A percentile compares a stretch with the other conserved stretches of the same genome.
Conservation (phyloP, 2,797 vertebrate genomes). For the Peromyscus aztecus region DNA sequence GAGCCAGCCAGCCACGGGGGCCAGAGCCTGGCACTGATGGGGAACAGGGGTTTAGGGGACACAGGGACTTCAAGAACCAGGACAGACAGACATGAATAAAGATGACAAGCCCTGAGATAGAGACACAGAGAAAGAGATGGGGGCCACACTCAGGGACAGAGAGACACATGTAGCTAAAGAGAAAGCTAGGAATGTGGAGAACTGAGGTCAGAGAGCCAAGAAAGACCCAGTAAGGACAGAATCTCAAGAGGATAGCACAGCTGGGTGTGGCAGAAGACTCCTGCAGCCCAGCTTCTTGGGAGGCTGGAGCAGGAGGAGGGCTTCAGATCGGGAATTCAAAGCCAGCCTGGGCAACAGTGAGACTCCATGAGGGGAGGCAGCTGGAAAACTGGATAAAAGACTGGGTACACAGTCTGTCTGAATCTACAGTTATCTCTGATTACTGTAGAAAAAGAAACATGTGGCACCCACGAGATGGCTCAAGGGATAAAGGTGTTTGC, state of each 20-base stretch:
- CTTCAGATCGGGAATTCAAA: not conserved
- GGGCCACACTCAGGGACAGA: not conserved
- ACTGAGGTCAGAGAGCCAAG: not conserved
- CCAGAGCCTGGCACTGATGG: conserved; percentile 70
- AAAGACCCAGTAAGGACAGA: not conserved
- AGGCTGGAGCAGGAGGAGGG: not conserved
- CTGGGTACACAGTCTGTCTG: not conserved
- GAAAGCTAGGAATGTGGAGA: not conserved
- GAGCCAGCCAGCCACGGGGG: conserved; percentile 83
- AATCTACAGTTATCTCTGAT: not conserved
- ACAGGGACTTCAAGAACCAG: not conserved
- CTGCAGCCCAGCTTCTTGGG: not conserved
- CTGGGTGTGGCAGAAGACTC: not conserved
- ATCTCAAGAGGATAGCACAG: not conserved
- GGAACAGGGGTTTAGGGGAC: conserved; percentile 51
- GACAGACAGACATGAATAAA: not conserved
- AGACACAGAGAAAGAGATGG: not conserved
- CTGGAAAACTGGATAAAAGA: not conserved
- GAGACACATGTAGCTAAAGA: not conserved
- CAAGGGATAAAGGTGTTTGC: not conserved
- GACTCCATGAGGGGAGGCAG: not conserved
- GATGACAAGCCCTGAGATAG: not conserved
- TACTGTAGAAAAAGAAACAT: not conserved
- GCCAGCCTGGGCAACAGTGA: not conserved
- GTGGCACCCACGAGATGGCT: not conserved